These are phyloP conservation scores for Melanargia galathea DNA, from an alignment of 2,888 invertebrate species.

Conservation along the genomic window DNA sequence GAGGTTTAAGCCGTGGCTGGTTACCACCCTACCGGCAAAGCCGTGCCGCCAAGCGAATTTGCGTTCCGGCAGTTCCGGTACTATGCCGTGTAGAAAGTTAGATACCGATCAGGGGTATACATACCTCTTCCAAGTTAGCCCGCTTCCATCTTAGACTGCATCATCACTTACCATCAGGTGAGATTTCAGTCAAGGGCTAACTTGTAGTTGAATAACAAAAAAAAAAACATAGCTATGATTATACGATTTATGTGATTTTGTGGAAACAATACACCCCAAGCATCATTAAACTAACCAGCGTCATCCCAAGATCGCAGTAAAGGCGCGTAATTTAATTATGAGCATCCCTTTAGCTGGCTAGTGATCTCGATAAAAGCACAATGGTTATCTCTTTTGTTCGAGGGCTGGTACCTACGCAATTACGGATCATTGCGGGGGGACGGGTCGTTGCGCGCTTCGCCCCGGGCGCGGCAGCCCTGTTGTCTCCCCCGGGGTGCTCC, in stretches of 20 bases:
- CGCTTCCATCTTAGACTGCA: no score
- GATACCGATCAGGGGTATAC: no score
- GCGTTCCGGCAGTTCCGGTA: no score
- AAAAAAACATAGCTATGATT: not conserved
- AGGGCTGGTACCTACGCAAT: conserved; percentile 67
- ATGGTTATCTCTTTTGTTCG: conserved; percentile 74
- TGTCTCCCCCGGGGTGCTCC: conserved; percentile 47
- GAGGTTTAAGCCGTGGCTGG: no score
- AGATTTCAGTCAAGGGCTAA: no score
- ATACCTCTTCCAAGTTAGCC: no score
- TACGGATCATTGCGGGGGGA: conserved; percentile 52
- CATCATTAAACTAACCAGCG: not conserved
- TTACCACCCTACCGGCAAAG: no score
- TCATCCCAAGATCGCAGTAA: conserved; percentile 20
- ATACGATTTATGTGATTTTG: not conserved
- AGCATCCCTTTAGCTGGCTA: conserved; percentile 73
- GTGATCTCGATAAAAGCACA: conserved; percentile 77
- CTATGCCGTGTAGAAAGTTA: no score
- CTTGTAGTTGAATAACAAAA: no score
- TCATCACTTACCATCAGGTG: no score
- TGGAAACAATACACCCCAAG: conserved; percentile 10
- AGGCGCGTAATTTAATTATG: conserved; percentile 75
- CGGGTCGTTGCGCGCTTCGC: conserved; percentile 33
- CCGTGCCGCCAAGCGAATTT: no score
- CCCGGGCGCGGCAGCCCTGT: conserved; percentile 33